Conservation (phyloP, 2,113 vertebrate species). For the Gopherus flavomarginatus region DNA sequence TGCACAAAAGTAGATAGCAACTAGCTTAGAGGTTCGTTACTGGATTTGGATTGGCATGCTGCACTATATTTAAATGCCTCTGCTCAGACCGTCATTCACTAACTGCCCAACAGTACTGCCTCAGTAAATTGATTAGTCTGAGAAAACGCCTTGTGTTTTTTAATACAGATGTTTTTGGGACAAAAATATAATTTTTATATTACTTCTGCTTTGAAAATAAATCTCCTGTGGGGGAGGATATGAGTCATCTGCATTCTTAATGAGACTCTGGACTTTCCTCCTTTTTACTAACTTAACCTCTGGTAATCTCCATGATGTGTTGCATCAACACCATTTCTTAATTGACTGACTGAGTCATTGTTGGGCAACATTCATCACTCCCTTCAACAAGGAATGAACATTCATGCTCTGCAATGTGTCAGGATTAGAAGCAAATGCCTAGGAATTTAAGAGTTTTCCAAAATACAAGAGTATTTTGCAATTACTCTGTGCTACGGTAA, state of each 20-base stretch:
- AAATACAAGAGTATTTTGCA: fast-evolving
- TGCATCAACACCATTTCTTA: background rate
- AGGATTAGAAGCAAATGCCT: background rate
- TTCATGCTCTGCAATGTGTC: background rate
- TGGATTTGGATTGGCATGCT: background rate
- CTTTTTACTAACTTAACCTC: background rate
- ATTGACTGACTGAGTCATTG: background rate
- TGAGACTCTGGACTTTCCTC: background rate
- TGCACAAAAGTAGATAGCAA: background rate
- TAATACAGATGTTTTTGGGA: background rate
- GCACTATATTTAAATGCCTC: background rate
- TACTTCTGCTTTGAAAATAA: background rate
- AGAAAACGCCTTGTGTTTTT: background rate
- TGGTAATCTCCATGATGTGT: background rate
- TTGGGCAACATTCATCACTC: background rate
- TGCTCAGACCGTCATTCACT: constrained; percentile 12
- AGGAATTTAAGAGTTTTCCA: background rate
- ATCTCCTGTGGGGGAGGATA: background rate
- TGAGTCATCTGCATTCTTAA: background rate
- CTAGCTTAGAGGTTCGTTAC: background rate
- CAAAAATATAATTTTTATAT: background rate
- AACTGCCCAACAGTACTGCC: background rate
- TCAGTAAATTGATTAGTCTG: background rate
- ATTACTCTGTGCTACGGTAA: background rate
- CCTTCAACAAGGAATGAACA: background rate